Conservation (phyloP, 2,113 vertebrate species). For the Aegithalos caudatus region DNA sequence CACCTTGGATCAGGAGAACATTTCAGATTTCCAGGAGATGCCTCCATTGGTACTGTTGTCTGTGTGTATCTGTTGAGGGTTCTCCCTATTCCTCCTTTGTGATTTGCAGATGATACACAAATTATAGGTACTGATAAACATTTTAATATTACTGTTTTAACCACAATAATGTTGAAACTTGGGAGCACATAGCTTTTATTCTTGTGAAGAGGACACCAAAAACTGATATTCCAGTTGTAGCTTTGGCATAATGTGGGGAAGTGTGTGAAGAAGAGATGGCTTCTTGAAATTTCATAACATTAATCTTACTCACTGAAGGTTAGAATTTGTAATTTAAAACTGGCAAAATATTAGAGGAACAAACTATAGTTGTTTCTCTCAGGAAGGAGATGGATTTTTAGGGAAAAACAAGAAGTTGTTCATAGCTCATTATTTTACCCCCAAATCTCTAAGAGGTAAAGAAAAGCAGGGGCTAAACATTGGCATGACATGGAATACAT, state of each 20-base stretch:
- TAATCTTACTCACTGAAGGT: not conserved
- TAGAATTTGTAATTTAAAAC: not conserved
- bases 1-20: not conserved
- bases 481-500: not conserved
- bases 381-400: not conserved
- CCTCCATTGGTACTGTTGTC: not conserved
- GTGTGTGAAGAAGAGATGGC: not conserved
- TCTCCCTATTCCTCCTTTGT: not conserved
- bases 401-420: not conserved
- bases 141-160: not conserved
- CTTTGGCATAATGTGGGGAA: not conserved
- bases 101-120: not conserved
- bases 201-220: not conserved
- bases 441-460: not conserved
- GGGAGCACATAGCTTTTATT: not conserved
- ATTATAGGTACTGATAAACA: too few species aligned
- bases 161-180: not conserved
- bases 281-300: not conserved
- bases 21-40: not conserved
- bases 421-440: not conserved
- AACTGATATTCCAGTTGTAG: not conserved
- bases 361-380: not conserved
- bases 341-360: not conserved
- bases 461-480: not conserved
- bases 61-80: not conserved